A percentile compares a stretch with the other conserved stretches of the same genome.
phyloP scores from a whole-genome alignment of 2,797 vertebrate genomes.

The Leptoclinus maculatus region DNA sequence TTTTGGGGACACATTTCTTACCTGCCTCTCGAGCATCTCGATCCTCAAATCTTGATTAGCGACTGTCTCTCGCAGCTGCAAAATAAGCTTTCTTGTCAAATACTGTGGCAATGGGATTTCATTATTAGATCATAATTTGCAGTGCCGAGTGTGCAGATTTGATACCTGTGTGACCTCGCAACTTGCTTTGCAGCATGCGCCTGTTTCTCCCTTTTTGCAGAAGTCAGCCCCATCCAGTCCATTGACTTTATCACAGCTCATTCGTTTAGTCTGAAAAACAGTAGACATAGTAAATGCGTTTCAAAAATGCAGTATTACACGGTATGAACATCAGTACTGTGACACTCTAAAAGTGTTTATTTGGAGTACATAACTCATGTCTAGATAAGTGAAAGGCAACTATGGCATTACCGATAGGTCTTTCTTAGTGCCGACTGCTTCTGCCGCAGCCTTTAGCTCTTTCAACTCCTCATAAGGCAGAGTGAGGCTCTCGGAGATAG shows the following conservation, averaged over 20 bases:
- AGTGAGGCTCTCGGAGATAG: constrained; percentile 88
- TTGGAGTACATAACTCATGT: neutral
- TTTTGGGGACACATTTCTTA: constrained; percentile 45
- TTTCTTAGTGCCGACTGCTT: constrained; percentile 74
- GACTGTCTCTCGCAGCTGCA: constrained; percentile 81
- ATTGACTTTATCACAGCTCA: constrained; percentile 78
- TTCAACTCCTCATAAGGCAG: constrained; percentile 92
- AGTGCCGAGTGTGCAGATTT: neutral
- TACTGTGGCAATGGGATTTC: neutral
- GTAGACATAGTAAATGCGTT: neutral
- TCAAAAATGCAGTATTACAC: neutral
- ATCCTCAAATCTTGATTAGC: constrained; percentile 80
- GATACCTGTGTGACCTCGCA: constrained; percentile 87
- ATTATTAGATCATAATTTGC: neutral
- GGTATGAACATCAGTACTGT: neutral
- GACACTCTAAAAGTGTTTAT: neutral
- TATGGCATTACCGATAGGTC: constrained; percentile 74
- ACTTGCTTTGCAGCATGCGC: constrained; percentile 80
- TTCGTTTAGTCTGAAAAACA: constrained; percentile 77
- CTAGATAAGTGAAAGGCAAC: neutral
- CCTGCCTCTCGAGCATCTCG: constrained; percentile 84
- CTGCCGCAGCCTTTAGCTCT: constrained; percentile 88
- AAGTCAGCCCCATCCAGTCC: constrained; percentile 57
- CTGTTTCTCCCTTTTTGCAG: constrained; percentile 79
- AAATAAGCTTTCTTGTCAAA: constrained; percentile 33